Base-by-base conservation (phyloP, 2,888 invertebrate genomes). In the Lasioglossum zephyrum region DNA sequence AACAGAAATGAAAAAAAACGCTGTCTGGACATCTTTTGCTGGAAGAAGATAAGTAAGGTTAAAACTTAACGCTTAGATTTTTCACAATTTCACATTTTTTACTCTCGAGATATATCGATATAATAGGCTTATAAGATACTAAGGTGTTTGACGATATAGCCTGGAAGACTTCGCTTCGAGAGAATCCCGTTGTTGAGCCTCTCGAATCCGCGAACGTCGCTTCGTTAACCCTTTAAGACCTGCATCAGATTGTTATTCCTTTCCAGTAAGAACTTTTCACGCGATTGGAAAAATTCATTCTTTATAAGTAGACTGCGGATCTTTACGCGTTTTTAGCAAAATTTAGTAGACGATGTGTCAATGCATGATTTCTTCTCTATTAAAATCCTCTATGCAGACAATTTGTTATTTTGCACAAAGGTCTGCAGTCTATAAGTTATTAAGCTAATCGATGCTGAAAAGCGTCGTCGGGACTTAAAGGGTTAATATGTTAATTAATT, bases 21-120 rank as follows among this genome's bases (percentile, higher is more conserved):
- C 39, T 22, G 36, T 39, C 22, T 22, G 69, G 69, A 69, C 31
- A 69, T 69, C 39, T 69, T 69, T 39, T 41, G n/a, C 69, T 69
- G 69, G 41, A 69, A 41, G 41, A 69, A 39, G 22, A 39, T 39
- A 69, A 69, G 41, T 36, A 39, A 22, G 69, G 36, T 36, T 69
- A 69, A 44, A 44, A 39, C 69, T 69, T 69, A 22, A 69, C 36
- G 22, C 76, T n/a, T 76, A 31, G 72, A 73, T 73, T 73, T 73
- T 44, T 73, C 39, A 69, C 39, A 69, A 39, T 39, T 69, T 39
- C 39, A 39, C 69, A 22, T 69, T 69, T 69, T 69, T 69, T 69
- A 69, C 39, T 22, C 39, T 69, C 11, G 22, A 39, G 9, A 36
- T 69, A 69, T 69, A 69, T 69, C 69, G 69, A 69, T 69, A 69